These are phyloP conservation scores for Hestina assimilis DNA, from an alignment of 1,140 invertebrate genomes.

Conservation along the genomic window DNA sequence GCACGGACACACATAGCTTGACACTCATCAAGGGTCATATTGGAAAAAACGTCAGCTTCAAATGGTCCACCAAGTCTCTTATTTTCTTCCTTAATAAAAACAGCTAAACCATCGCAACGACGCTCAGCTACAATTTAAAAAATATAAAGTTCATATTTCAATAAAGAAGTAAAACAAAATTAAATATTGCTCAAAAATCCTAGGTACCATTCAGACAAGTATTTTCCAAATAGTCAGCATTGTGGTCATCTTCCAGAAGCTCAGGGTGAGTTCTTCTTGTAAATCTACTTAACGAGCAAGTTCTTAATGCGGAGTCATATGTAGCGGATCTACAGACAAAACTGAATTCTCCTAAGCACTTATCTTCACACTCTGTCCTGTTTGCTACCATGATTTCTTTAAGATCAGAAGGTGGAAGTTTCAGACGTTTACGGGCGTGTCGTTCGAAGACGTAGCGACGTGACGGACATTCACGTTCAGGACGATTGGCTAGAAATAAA, in stretches of 20 bases:
- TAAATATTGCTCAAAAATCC: conserved; percentile 4
- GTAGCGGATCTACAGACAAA: conserved; percentile 93
- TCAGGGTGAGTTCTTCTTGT: conserved; percentile 91
- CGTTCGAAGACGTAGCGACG: conserved; percentile 92
- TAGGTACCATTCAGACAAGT: conserved; percentile 91
- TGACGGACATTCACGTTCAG: conserved; percentile 92
- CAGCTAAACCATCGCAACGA: conserved; percentile 89
- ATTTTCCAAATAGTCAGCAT: conserved; percentile 94
- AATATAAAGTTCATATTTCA: background rate
- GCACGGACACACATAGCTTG: conserved; percentile 88
- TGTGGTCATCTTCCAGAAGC: conserved; percentile 89
- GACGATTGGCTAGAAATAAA: conserved; percentile 84
- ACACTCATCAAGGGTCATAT: conserved; percentile 89
- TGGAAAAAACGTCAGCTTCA: conserved; percentile 91
- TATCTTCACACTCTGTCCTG: conserved; percentile 93
- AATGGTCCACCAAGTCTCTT: conserved; percentile 91
- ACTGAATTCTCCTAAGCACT: conserved; percentile 92
- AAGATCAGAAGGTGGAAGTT: conserved; percentile 86
- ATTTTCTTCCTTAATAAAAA: conserved; percentile 93
- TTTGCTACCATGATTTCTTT: conserved; percentile 90
- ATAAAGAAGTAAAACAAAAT: background rate
- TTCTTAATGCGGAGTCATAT: conserved; percentile 86
- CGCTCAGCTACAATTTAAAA: conserved; percentile 82
- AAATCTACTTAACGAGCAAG: conserved; percentile 88
- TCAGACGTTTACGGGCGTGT: conserved; percentile 89